A percentile compares a stretch with the other conserved stretches of the same genome.
Evolutionary conservation across 2,797 vertebrate genomes (phyloP).

Genomic region (Parauchenoglanis punctatus): DNA sequence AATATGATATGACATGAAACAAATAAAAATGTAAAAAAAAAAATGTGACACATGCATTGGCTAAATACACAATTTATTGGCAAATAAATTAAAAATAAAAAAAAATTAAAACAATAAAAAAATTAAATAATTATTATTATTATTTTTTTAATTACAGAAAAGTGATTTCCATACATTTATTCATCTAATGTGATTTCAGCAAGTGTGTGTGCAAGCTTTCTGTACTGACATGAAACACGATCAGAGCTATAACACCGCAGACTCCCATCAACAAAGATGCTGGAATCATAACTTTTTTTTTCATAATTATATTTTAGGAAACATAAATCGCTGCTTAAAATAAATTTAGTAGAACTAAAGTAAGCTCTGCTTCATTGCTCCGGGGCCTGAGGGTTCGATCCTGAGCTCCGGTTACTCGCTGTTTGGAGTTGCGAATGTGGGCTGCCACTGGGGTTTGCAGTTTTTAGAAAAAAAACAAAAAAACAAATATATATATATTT

Average conservation of each 20-base stretch:
- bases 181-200: not conserved
- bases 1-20: not conserved
- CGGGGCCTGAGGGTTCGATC: not conserved
- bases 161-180: not conserved
- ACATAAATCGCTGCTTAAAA: not conserved
- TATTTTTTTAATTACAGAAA: not conserved
- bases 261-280: not conserved
- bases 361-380: constrained; percentile 8
- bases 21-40: not conserved
- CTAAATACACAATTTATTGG: not conserved
- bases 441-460: not conserved
- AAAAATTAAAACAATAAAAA: too few species aligned
- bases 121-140: too few species aligned
- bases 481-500: too few species aligned
- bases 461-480: not conserved
- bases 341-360: not conserved
- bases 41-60: not conserved
- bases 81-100: not conserved
- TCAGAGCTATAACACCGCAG: not conserved
- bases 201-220: not conserved
- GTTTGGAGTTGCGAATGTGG: constrained; percentile 1
- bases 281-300: too few species aligned
- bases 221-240: not conserved
- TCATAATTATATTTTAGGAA: constrained; percentile 25
- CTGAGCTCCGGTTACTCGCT: constrained; percentile 13